phyloP scores from a whole-genome alignment of 2,888 invertebrate genomes.

The Athalia circularis region DNA sequence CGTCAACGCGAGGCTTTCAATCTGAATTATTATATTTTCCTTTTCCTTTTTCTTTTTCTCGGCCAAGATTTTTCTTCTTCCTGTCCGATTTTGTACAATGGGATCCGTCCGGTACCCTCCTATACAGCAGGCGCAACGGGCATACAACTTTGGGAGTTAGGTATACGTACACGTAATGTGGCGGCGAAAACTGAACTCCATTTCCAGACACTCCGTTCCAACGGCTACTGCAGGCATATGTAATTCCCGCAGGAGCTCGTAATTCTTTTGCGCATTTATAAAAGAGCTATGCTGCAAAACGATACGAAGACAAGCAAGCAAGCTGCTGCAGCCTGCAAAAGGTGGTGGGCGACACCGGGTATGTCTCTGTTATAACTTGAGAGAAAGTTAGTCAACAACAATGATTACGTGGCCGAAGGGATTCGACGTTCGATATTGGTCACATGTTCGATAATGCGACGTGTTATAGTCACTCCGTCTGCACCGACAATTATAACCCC shows the following conservation, averaged over 20 bases:
- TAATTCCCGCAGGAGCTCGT: too few species aligned
- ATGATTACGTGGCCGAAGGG: conserved; percentile 47
- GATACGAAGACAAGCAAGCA: not conserved
- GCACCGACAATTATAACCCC: too few species aligned
- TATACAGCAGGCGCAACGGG: not conserved
- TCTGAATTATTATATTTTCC: conserved; percentile 26
- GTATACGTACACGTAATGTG: too few species aligned
- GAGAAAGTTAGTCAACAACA: conserved; percentile 48
- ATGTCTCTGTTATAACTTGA: conserved; percentile 31
- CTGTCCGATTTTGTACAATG: conserved; percentile 35
- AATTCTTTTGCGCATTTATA: conserved; percentile 24
- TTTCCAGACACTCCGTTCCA: conserved; percentile 8
- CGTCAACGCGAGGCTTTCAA: conserved; percentile 42
- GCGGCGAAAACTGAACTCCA: conserved; percentile 37
- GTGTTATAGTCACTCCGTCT: not conserved
- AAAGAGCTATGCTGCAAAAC: conserved; percentile 21
- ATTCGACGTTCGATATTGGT: conserved; percentile 35
- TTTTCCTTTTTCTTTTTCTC: conserved; percentile 15
- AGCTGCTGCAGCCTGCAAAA: conserved; percentile 27
- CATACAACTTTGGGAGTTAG: not conserved
- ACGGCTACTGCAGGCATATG: too few species aligned
- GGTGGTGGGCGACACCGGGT: conserved; percentile 44
- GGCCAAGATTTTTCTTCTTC: conserved; percentile 38
- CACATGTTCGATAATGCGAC: not conserved
- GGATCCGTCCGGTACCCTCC: conserved; percentile 35